Evolutionary conservation across 2,888 invertebrate genomes (phyloP), one percentile per base, ranked within the genome.

Genomic region (Epinotia nisella): DNA sequence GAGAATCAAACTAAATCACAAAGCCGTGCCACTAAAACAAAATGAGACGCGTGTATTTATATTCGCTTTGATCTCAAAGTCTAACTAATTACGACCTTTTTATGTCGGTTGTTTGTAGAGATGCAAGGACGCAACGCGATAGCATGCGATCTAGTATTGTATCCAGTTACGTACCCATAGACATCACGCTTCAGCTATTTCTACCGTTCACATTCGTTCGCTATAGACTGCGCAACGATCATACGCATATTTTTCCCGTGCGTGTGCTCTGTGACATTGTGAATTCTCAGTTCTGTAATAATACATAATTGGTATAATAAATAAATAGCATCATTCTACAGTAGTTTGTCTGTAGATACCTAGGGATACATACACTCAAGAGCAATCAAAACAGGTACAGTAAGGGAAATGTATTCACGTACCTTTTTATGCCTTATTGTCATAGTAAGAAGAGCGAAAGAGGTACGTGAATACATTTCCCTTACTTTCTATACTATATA

Each of bases 111-210:
- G 61, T 71, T 61, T 67, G 53, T 29, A 55, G 60, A 67, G 71
- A 71, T 71, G 55, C 71, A 71, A 71, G 71, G 71, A 56, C 71
- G 67, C 55, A 61, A 56, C 39, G 17, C 41, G 58, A 67, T 61
- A 67, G 53, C 61, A 53, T 56, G 19, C 60, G n/a, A 61, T 49
- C 51, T 53, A 62, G 61, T 51, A 73, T 73, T 51, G 55, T 68
- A 72, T 72, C 56, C 61, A 68, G 67, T 72, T 72, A 56, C 61
- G 35, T 17, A 21, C 15, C 51, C 49, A 49, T 55, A 24, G 68
- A 53, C 72, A 56, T 68, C 62, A 73, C 62, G 72, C 62, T 68
- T 68, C 67, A 68, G 39, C 19, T 68, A 68, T 71, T 71, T 73
- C 68, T 56, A 62, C 68, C 72, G 62, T 62, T 73, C 72, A 68